Evolutionary conservation across 2,797 vertebrate species (phyloP).

Genomic region (Todus mexicanus): DNA sequence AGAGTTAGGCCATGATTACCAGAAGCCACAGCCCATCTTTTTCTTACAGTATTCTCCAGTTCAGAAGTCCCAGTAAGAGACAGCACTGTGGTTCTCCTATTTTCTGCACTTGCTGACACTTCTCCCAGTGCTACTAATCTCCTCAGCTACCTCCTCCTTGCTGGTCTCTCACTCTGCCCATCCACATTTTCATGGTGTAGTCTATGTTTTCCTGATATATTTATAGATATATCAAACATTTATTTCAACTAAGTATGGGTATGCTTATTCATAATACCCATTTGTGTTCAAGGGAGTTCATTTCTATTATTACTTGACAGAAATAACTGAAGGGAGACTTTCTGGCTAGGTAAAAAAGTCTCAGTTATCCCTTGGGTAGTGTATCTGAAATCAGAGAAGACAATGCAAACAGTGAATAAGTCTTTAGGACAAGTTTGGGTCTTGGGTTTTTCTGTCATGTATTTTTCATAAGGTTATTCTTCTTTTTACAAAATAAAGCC

Average conservation of each 20-base stretch:
- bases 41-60: background rate
- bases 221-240: background rate
- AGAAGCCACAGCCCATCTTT: background rate
- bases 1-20: background rate
- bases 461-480: background rate
- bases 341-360: background rate
- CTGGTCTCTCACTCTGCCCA: background rate
- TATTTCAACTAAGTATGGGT: background rate
- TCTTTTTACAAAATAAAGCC: background rate
- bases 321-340: background rate
- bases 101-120: background rate
- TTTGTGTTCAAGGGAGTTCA: background rate
- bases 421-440: background rate
- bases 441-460: background rate
- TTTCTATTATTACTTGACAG: background rate
- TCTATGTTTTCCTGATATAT: background rate
- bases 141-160: background rate
- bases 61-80: background rate
- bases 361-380: background rate
- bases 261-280: background rate
- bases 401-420: background rate
- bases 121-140: background rate
- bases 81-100: background rate
- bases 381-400: background rate
- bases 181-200: background rate